phyloP scores from a whole-genome alignment of 2,797 vertebrate species.

The Centropyge bicolor region DNA sequence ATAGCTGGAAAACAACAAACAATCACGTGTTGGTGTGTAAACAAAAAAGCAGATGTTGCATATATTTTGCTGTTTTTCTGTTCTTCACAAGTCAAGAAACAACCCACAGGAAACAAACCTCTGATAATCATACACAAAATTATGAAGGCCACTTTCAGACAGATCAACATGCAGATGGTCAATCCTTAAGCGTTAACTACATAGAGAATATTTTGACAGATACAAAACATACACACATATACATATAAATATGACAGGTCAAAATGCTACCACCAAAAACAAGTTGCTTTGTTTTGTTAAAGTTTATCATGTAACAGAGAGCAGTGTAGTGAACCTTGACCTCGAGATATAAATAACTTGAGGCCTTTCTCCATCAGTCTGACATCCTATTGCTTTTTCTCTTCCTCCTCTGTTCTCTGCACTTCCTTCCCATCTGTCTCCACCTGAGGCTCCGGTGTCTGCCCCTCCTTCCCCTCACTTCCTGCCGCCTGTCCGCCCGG shows the following conservation, averaged over 20 bases:
- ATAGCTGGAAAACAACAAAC: neutral
- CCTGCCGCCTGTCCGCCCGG: slow-evolving; percentile 60
- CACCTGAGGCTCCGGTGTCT: slow-evolving; percentile 15
- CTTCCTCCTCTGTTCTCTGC: slow-evolving; percentile 38
- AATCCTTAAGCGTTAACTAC: neutral
- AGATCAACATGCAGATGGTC: neutral
- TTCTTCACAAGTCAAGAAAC: neutral
- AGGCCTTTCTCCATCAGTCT: neutral
- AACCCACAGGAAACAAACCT: neutral
- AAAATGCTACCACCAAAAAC: neutral
- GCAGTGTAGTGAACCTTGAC: neutral
- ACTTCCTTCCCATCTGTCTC: slow-evolving; percentile 27
- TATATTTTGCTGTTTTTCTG: neutral
- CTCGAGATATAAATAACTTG: neutral
- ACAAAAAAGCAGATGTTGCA: neutral
- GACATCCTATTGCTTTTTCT: slow-evolving; percentile 40
- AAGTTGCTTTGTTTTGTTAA: neutral
- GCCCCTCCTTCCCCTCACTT: slow-evolving; percentile 10
- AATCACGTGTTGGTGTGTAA: neutral
- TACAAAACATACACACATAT: neutral
- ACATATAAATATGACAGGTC: neutral
- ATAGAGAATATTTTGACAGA: neutral
- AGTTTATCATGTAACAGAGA: neutral
- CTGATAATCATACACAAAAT: neutral
- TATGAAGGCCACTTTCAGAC: slow-evolving; percentile 7